Conservation (phyloP, 2,888 invertebrate species). For the Hololepta plana region DNA sequence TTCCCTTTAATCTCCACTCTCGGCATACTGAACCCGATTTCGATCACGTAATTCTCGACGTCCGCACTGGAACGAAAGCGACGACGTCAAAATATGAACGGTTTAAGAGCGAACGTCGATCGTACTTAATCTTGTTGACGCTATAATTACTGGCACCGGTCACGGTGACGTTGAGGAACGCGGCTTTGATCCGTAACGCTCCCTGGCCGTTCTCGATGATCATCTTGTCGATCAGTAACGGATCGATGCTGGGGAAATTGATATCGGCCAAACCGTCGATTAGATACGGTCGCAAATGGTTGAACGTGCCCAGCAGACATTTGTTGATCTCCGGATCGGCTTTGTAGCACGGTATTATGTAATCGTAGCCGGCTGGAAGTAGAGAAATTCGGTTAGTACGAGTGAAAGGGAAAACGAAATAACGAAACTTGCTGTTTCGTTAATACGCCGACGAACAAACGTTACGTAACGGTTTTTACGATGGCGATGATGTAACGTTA, state of each 20-base stretch:
- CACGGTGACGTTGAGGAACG: conserved; percentile 57
- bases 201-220: conserved; percentile 66
- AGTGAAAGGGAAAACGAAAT: too few relatives aligned
- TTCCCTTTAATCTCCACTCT: conserved; percentile 55
- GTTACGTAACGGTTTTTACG: too few relatives aligned
- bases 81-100: neutral
- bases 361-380: conserved; percentile 51
- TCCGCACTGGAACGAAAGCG: conserved; percentile 31
- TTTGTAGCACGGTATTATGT: conserved; percentile 50
- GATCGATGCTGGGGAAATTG: conserved; percentile 57
- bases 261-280: conserved; percentile 51
- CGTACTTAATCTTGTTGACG: conserved; percentile 47
- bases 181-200: conserved; percentile 51
- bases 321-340: conserved; percentile 44
- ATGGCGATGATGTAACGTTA: too few relatives aligned
- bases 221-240: conserved; percentile 47
- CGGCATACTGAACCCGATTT: conserved; percentile 42
- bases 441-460: too few relatives aligned
- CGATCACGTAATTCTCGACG: conserved; percentile 38
- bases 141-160: conserved; percentile 60
- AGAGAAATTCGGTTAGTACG: too few relatives aligned
- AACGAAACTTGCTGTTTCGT: too few relatives aligned
- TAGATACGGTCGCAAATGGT: conserved; percentile 53
- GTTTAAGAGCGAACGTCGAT: conserved; percentile 5
- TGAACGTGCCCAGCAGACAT: conserved; percentile 52